Base-by-base conservation (phyloP, 2,113 vertebrate species). In the Ceyx margarethae region DNA sequence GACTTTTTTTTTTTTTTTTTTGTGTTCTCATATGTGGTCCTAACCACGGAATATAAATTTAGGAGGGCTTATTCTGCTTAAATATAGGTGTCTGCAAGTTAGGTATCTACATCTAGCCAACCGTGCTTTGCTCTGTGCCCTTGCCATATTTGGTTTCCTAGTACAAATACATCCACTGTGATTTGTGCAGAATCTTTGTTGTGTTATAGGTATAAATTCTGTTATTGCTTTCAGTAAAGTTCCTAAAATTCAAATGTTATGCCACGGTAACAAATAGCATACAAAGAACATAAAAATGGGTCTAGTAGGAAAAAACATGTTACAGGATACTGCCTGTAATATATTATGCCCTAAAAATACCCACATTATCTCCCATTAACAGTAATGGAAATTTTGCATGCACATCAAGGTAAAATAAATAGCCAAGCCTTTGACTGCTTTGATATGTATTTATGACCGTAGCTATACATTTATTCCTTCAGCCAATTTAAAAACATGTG, bases 381-480 rank as follows among this genome's bases (percentile, higher is more conserved):
- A 89, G 80, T 95, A 96, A 94, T 87, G 71, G 82, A 85, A 96
- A 95, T 71, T 76, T 69, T 91, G 26, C 68, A 48, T 86, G 80
- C 85, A 69, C 72, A 77, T 89, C 46, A 86, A 91, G 81, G 50
- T 54, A 85, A 56, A 87, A 88, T 91, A 93, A 77, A 89, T 60
- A 95, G 51, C 62, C 31, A 74, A 89, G 72, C 10, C 10, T 85
- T 90, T 91, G 45, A 79, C 73, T 78, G 42, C 13, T 85, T 82
- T 94, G 91, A 90, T 91, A 93, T 81, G 79, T 90, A 92, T 95
- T 96, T 96, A 94, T 94, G 80, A 92, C 94, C 4, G 37, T 64
- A 85, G 50, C 65, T 76, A 87, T 78, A 93, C 84, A 84, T 94
- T 94, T 94, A 91, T 95, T 95, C 87, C 78, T 74, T 90, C 86